Evolutionary conservation across 2,888 invertebrate genomes (phyloP).

Genomic region (Lasioglossum villosulum): DNA sequence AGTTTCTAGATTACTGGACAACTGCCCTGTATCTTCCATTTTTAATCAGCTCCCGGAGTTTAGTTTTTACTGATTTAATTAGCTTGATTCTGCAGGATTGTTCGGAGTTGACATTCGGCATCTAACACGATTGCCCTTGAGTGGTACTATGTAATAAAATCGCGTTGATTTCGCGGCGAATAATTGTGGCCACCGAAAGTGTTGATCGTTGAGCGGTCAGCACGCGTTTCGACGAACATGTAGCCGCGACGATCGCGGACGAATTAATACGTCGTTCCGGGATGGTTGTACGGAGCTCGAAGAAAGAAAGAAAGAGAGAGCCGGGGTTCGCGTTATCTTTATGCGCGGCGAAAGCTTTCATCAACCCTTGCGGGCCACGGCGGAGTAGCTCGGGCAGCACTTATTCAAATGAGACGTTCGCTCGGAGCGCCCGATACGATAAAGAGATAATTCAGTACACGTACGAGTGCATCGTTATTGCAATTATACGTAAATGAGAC

Average conservation of each 20-base stretch:
- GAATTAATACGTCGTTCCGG: constrained; percentile 51
- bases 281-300: constrained; percentile 5
- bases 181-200: neutral
- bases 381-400: constrained; percentile 38
- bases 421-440: constrained; percentile 59
- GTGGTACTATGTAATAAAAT: neutral
- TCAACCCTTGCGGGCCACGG: constrained; percentile 58
- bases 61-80: no score
- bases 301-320: constrained; percentile 28
- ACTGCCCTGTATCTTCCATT: neutral
- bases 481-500: constrained; percentile 72
- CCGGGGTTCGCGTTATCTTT: constrained; percentile 56
- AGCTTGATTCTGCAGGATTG: no score
- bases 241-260: constrained; percentile 27
- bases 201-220: neutral
- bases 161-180: neutral
- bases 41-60: no score
- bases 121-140: no score
- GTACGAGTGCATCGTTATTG: constrained; percentile 71
- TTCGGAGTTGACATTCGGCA: no score
- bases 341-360: constrained; percentile 55
- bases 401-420: constrained; percentile 69
- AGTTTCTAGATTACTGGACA: neutral
- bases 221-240: constrained; percentile 25
- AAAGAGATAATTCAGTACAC: constrained; percentile 73